Conservation (phyloP, 1,140 invertebrate species). For the Branchinecta lindahli region DNA sequence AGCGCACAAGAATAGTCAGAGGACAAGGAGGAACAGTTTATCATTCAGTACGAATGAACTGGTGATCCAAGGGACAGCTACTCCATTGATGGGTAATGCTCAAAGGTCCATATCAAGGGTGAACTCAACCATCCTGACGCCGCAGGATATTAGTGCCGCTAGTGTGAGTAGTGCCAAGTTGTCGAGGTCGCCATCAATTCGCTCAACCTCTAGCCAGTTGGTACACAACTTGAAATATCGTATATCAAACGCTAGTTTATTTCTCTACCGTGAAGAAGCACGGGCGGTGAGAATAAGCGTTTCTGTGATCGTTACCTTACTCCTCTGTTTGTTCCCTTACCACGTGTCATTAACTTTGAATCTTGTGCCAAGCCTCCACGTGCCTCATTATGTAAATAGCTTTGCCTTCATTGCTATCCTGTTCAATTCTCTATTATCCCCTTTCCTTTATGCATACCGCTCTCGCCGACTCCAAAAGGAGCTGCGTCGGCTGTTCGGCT, state of each 20-base stretch:
- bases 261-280: slow-evolving; percentile 61
- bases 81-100: not conserved
- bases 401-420: slow-evolving; percentile 46
- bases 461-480: slow-evolving; percentile 57
- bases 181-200: slow-evolving; percentile 21
- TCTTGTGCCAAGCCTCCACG: slow-evolving; percentile 29
- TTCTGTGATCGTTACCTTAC: slow-evolving; percentile 50
- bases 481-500: slow-evolving; percentile 41
- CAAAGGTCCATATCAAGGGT: slow-evolving; percentile 12
- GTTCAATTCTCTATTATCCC: slow-evolving; percentile 49
- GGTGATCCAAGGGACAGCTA: slow-evolving; percentile 11
- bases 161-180: slow-evolving; percentile 6
- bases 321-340: slow-evolving; percentile 51
- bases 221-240: slow-evolving; percentile 51
- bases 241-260: slow-evolving; percentile 65
- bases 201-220: slow-evolving; percentile 26
- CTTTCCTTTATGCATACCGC: slow-evolving; percentile 59
- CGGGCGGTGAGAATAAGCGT: slow-evolving; percentile 60
- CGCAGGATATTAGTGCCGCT: slow-evolving; percentile 9
- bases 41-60: slow-evolving; percentile 21
- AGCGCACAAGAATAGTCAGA: slow-evolving; percentile 48
- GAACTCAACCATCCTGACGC: not conserved
- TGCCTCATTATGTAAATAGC: slow-evolving; percentile 32
- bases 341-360: slow-evolving; percentile 37
- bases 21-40: slow-evolving; percentile 46